Percentiles rank a stretch among this genome's conserved stretches.
phyloP scores from a whole-genome alignment of 2,113 vertebrate genomes.

The Cygnus buccinator region DNA sequence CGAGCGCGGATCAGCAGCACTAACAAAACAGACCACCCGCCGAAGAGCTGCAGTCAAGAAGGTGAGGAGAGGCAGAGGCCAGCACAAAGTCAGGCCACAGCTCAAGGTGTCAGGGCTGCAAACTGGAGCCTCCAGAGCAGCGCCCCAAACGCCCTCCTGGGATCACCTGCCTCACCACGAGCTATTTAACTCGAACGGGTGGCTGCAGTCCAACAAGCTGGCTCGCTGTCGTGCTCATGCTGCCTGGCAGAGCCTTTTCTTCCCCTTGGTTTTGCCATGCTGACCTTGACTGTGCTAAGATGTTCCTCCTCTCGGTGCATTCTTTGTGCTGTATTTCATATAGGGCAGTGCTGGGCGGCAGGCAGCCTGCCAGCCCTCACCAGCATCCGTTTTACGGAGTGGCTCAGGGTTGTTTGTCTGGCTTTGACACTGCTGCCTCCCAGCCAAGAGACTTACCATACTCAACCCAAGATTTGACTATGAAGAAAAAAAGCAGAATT shows the following conservation, averaged over 20 bases:
- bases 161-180: not conserved
- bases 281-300: not conserved
- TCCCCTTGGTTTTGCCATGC: not conserved
- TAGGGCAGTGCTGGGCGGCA: not conserved
- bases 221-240: not conserved
- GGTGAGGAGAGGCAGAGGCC: not conserved
- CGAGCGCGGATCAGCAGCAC: not conserved
- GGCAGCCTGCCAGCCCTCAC: not conserved
- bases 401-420: not conserved
- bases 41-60: not conserved
- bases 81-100: not conserved
- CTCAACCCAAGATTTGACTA: not conserved
- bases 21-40: not conserved
- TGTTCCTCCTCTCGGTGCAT: not conserved
- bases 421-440: not conserved
- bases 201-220: not conserved
- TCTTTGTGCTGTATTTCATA: not conserved
- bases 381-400: not conserved
- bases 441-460: not conserved
- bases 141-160: not conserved
- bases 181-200: accelerated
- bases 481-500: not conserved
- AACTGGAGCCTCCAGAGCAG: not conserved
- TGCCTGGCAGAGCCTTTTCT: not conserved
- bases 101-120: not conserved